A percentile compares a stretch with the other conserved stretches of the same genome.
These are phyloP conservation scores for Bugulina stolonifera DNA, from an alignment of 2,888 invertebrate species.

Conservation along the genomic window DNA sequence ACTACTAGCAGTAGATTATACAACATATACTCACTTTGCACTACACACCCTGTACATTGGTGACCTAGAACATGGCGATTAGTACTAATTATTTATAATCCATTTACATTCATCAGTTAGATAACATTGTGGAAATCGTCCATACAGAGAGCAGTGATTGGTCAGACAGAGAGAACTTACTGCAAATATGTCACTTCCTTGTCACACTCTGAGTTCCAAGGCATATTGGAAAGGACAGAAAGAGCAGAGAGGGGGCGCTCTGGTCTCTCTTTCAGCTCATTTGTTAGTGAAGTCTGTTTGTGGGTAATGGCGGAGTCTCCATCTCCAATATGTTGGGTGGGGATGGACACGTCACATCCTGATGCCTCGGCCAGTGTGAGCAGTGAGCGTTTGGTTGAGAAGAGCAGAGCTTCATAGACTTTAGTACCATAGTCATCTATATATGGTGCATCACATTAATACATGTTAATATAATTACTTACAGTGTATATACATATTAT, in stretches of 20 bases:
- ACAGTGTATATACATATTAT: too few relatives aligned
- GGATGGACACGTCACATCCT: conserved; percentile 37
- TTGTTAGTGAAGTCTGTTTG: not conserved
- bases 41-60: conserved; percentile 11
- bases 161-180: conserved; percentile 34
- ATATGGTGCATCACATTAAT: too few relatives aligned
- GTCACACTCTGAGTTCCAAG: conserved; percentile 42
- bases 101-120: too few relatives aligned
- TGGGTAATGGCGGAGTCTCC: not conserved
- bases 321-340: not conserved
- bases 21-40: conserved; percentile 18
- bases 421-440: conserved; percentile 44
- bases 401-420: conserved; percentile 44
- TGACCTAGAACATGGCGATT: conserved; percentile 10
- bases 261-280: conserved; percentile 32
- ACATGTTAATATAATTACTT: too few relatives aligned
- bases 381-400: conserved; percentile 41
- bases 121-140: not conserved
- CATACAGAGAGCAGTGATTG: not conserved
- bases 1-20: too few relatives aligned
- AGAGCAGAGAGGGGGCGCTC: conserved; percentile 40
- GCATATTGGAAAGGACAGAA: conserved; percentile 44
- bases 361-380: conserved; percentile 46
- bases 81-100: too few relatives aligned
- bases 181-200: conserved; percentile 41